These are phyloP conservation scores for Tetraneura akinire DNA, from an alignment of 1,140 invertebrate genomes.

Conservation along the genomic window DNA sequence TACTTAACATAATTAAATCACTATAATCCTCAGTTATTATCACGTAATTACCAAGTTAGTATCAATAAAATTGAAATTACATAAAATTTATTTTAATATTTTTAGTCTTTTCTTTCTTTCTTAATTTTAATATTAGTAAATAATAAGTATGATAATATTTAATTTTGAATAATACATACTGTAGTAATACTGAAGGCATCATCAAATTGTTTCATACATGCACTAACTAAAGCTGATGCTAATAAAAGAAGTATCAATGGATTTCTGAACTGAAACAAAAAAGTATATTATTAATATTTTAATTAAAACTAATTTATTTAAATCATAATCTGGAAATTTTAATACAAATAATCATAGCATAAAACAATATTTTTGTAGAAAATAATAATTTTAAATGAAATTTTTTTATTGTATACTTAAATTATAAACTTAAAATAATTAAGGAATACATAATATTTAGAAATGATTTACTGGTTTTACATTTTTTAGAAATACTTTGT, in stretches of 20 bases:
- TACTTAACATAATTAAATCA: no score
- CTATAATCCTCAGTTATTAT: no score
- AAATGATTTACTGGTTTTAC: neutral
- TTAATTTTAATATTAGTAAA: no score
- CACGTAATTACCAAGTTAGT: no score
- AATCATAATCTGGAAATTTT: no score
- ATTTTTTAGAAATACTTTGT: neutral
- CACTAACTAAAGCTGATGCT: constrained; percentile 92
- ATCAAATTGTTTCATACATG: constrained; percentile 96
- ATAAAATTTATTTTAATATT: no score
- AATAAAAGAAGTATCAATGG: constrained; percentile 93
- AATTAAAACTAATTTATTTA: no score
- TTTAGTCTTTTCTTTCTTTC: no score
- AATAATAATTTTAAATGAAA: no score
- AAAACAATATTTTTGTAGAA: no score
- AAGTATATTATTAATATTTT: neutral
- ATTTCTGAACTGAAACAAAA: constrained; percentile 83
- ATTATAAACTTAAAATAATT: neutral
- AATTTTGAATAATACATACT: constrained; percentile 67
- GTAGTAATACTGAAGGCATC: constrained; percentile 98
- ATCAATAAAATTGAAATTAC: no score
- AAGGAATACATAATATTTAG: neutral
- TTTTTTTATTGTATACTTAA: neutral
- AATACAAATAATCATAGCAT: no score
- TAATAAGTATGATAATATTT: neutral